Conservation (phyloP, 2,113 vertebrate species). For the Calyptommatus sinebrachiatus region DNA sequence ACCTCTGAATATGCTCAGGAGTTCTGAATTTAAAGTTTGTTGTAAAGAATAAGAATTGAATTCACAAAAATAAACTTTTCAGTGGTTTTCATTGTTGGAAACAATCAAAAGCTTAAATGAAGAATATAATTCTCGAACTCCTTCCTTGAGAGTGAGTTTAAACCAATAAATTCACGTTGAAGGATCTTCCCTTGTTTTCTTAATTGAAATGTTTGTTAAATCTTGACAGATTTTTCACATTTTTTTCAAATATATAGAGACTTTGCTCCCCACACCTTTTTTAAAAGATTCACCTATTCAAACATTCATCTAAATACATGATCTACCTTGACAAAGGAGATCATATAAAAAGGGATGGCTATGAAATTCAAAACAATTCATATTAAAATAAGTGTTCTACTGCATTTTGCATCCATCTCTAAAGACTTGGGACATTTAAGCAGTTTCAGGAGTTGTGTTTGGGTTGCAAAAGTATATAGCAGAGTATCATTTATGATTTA, state of each 20-base stretch:
- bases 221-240: conserved; percentile 59
- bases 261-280: conserved; percentile 30
- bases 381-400: conserved; percentile 51
- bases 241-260: conserved; percentile 50
- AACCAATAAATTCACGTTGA: conserved; percentile 39
- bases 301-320: conserved; percentile 59
- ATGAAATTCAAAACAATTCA: conserved; percentile 55
- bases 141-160: conserved; percentile 49
- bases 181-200: conserved; percentile 50
- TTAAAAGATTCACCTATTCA: conserved; percentile 62
- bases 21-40: conserved; percentile 37
- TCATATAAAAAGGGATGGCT: conserved; percentile 63
- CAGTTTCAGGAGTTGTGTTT: conserved; percentile 31
- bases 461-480: conserved; percentile 13
- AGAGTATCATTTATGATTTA: conserved; percentile 26
- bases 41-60: conserved; percentile 31
- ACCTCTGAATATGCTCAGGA: conserved; percentile 26
- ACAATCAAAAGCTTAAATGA: conserved; percentile 38
- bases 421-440: conserved; percentile 54
- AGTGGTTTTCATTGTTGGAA: conserved; percentile 44
- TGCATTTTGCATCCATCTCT: conserved; percentile 28
- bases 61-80: conserved; percentile 17
- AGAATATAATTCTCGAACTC: conserved; percentile 36
- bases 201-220: conserved; percentile 55
- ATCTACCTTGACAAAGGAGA: conserved; percentile 59